Evolutionary conservation across 2,113 vertebrate genomes (phyloP).

Genomic region (Eurystomus gularis): DNA sequence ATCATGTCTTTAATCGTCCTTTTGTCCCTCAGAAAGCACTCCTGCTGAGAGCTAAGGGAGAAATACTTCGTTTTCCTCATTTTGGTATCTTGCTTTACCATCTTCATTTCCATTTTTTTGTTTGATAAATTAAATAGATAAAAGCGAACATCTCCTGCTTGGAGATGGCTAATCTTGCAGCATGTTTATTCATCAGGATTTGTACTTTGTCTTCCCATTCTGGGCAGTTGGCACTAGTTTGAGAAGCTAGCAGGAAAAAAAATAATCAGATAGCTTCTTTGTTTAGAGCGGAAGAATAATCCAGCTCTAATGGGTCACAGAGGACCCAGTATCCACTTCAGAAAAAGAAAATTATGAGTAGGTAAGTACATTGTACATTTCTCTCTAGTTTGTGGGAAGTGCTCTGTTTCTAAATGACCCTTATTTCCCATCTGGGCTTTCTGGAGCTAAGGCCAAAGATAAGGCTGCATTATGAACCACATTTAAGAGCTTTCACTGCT

Average conservation of each 20-base stretch:
- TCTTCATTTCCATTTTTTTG: constrained; percentile 59
- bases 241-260: not conserved
- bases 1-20: constrained; percentile 26
- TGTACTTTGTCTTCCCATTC: constrained; percentile 13
- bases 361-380: constrained; percentile 37
- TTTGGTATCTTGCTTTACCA: constrained; percentile 50
- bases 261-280: not conserved
- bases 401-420: constrained; percentile 31
- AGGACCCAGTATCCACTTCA: constrained; percentile 36
- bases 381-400: constrained; percentile 10
- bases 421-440: constrained; percentile 22
- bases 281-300: constrained; percentile 28
- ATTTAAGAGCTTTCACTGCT: not conserved
- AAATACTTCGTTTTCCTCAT: constrained; percentile 4
- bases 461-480: not conserved
- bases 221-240: constrained; percentile 12
- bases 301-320: constrained; percentile 37
- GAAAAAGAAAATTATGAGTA: constrained; percentile 41
- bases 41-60: constrained; percentile 7
- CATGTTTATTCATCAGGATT: constrained; percentile 63
- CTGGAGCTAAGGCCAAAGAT: not conserved
- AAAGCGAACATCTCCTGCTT: constrained; percentile 12
- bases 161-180: constrained; percentile 47
- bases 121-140: constrained; percentile 66
- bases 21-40: constrained; percentile 48